A percentile compares a stretch with the other conserved stretches of the same genome.
These are phyloP conservation scores for Lagopus leucura DNA, from an alignment of 2,113 vertebrate species.

Conservation along the genomic window DNA sequence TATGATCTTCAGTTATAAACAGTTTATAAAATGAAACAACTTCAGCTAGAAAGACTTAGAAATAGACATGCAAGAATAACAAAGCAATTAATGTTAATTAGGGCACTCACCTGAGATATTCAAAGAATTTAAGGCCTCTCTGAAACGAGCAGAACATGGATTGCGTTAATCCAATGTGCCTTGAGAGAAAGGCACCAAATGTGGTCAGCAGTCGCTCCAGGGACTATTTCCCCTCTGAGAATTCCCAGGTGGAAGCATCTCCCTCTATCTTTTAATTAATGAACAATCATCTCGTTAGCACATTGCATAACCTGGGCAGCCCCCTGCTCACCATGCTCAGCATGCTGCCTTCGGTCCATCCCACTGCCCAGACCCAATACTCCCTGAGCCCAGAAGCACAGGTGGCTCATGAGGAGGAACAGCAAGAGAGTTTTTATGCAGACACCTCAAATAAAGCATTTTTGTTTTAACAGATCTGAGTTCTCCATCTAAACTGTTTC, in stretches of 20 bases:
- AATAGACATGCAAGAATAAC: background rate
- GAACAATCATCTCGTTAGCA: background rate
- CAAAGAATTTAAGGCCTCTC: background rate
- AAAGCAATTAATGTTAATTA: background rate
- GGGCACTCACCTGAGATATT: background rate
- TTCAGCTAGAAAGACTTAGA: background rate
- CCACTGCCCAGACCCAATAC: background rate
- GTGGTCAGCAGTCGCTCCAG: background rate
- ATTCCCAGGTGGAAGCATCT: background rate
- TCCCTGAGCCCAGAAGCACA: fast-evolving
- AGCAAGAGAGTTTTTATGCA: background rate
- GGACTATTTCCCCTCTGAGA: background rate
- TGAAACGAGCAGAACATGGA: background rate
- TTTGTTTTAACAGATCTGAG: background rate
- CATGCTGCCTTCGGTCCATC: background rate
- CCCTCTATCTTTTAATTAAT: background rate
- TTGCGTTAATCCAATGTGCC: background rate
- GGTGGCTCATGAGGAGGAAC: fast-evolving
- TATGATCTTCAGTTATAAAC: background rate
- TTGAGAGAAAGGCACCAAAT: background rate
- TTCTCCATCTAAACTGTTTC: background rate
- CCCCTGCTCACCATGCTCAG: background rate
- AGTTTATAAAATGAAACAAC: background rate
- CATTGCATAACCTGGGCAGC: background rate
- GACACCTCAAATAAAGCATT: background rate